Conservation (phyloP, 1,140 invertebrate species). For the Anastatus disparis region DNA sequence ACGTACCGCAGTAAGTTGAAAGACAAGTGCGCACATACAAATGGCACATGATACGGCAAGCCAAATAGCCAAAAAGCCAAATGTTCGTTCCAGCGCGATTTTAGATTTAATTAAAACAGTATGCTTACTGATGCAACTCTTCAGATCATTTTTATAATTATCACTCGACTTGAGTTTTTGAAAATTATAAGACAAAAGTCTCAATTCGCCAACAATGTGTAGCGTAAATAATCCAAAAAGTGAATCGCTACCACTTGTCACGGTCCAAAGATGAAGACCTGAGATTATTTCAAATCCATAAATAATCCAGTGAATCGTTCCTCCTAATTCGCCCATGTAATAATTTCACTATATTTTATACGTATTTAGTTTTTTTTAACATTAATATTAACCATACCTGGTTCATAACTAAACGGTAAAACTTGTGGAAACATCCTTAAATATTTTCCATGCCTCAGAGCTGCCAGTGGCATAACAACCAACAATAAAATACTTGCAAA, state of each 20-base stretch:
- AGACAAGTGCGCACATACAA: not conserved
- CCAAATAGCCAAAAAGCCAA: constrained; percentile 1
- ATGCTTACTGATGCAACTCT: not conserved
- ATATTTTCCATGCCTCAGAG: constrained; percentile 9
- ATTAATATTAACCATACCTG: too few relatives aligned
- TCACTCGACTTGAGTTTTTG: not conserved
- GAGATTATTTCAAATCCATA: not conserved
- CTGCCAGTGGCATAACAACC: not conserved
- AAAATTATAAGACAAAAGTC: constrained; percentile 5
- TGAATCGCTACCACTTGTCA: constrained; percentile 45
- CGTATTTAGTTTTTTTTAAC: too few relatives aligned
- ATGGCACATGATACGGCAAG: not conserved
- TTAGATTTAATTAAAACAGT: constrained; percentile 7
- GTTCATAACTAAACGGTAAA: too few relatives aligned
- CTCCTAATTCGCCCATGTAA: too few relatives aligned
- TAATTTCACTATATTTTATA: too few relatives aligned
- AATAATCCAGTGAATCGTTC: not conserved
- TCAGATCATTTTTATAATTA: not conserved
- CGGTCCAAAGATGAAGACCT: not conserved
- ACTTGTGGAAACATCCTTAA: not conserved
- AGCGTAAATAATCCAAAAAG: constrained; percentile 45
- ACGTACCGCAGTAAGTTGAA: too few relatives aligned
- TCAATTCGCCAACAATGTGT: constrained; percentile 43
- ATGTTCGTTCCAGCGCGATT: not conserved
- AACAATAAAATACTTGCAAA: not conserved